These are phyloP conservation scores for Drosophila cardini DNA, from an alignment of 1,140 invertebrate genomes.

Conservation along the genomic window DNA sequence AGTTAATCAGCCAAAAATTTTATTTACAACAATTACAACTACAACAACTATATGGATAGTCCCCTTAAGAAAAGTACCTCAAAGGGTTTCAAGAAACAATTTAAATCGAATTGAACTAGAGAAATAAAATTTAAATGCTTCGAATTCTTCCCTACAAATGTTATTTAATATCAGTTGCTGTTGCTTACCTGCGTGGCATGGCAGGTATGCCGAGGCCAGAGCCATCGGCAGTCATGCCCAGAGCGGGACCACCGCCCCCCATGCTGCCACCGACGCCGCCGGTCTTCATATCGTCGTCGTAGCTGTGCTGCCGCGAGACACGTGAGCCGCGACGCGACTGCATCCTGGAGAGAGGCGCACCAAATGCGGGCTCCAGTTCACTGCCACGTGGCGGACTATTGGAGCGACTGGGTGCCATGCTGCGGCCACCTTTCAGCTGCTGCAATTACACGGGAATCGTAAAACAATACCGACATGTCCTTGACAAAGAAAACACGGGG, in stretches of 20 bases:
- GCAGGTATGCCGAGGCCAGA: slow-evolving; percentile 87
- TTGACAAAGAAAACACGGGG: neutral
- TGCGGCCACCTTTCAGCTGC: slow-evolving; percentile 84
- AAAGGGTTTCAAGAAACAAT: too few relatives aligned
- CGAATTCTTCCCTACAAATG: neutral
- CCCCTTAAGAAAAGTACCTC: too few relatives aligned
- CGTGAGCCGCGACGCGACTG: slow-evolving; percentile 88
- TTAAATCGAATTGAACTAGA: neutral
- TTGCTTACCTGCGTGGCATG: slow-evolving; percentile 87
- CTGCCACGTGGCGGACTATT: slow-evolving; percentile 85
- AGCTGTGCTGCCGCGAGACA: slow-evolving; percentile 90
- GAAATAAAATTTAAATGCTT: neutral
- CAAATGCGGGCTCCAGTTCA: slow-evolving; percentile 70
- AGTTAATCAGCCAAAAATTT: too few relatives aligned
- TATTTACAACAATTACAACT: too few relatives aligned
- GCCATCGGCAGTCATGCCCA: slow-evolving; percentile 86
- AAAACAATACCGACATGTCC: neutral
- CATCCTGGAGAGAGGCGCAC: slow-evolving; percentile 78
- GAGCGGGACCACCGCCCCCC: slow-evolving; percentile 80
- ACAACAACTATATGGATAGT: too few relatives aligned
- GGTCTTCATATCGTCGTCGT: slow-evolving; percentile 90
- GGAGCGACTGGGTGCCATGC: slow-evolving; percentile 85
- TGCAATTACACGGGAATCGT: slow-evolving; percentile 50
- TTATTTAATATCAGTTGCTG: neutral
- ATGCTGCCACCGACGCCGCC: slow-evolving; percentile 85